Conservation (phyloP, 2,888 invertebrate genomes). For the Athetis lepigone region DNA sequence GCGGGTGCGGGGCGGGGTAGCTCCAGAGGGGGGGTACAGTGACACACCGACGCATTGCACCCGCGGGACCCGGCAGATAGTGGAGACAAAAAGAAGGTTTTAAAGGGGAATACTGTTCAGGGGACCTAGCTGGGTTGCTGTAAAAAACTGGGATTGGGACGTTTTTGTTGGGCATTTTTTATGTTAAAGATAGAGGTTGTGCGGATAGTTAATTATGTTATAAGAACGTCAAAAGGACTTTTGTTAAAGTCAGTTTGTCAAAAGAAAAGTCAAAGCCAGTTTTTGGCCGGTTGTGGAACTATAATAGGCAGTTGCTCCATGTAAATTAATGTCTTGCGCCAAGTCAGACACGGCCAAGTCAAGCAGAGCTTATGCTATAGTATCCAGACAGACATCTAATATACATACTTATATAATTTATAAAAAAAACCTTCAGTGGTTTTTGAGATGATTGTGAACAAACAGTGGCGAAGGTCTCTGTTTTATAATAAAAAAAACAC, state of each 20-base stretch:
- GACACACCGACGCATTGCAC: slow-evolving; percentile 86
- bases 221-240: neutral
- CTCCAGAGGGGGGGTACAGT: slow-evolving; percentile 58
- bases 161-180: slow-evolving; percentile 26
- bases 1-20: slow-evolving; percentile 57
- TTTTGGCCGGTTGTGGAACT: no score
- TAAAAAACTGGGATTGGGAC: slow-evolving; percentile 31
- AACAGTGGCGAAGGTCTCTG: no score
- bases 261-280: neutral
- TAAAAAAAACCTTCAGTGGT: no score
- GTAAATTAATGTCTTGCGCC: no score
- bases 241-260: neutral
- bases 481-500: no score
- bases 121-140: slow-evolving; percentile 52
- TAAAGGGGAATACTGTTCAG: slow-evolving; percentile 75
- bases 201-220: neutral
- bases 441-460: no score
- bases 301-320: no score
- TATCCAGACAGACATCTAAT: no score
- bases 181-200: neutral
- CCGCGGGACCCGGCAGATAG: slow-evolving; percentile 80
- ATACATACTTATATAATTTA: no score
- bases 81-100: slow-evolving; percentile 77
- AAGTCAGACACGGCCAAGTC: no score
- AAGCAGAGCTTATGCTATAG: no score